phyloP scores from a whole-genome alignment of 2,888 invertebrate genomes.

The Brachyptera putata region DNA sequence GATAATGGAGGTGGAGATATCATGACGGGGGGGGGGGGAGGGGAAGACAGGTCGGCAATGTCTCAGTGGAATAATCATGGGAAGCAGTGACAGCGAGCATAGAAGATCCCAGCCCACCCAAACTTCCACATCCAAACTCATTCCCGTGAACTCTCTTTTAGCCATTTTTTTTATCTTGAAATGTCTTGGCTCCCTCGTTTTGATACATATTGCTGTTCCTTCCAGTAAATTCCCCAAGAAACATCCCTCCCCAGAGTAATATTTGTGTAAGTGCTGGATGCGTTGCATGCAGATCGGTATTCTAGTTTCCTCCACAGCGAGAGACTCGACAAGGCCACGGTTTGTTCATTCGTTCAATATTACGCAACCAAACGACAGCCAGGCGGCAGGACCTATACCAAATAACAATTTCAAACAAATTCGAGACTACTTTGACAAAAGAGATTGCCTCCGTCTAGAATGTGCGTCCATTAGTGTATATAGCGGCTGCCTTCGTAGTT shows the following conservation, averaged over 20 bases:
- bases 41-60: slow-evolving; percentile 17
- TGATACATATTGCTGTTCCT: slow-evolving; percentile 20
- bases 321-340: too few species aligned
- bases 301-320: too few species aligned
- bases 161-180: slow-evolving; percentile 19
- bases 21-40: background rate
- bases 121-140: background rate
- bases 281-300: too few species aligned
- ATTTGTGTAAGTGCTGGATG: slow-evolving; percentile 19
- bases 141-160: slow-evolving; percentile 15
- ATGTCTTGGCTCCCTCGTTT: slow-evolving; percentile 11
- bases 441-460: too few species aligned
- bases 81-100: slow-evolving; percentile 11
- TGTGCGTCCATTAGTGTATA: too few species aligned
- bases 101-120: slow-evolving; percentile 6
- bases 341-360: too few species aligned
- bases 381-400: too few species aligned
- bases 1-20: background rate
- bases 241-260: slow-evolving; percentile 21
- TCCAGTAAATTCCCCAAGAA: slow-evolving; percentile 17
- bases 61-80: slow-evolving; percentile 23
- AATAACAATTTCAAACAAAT: slow-evolving; percentile 21
- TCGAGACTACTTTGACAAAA: too few species aligned
- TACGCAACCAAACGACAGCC: too few species aligned
- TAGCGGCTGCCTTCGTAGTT: too few species aligned